Evolutionary conservation across 2,113 vertebrate species (phyloP), one percentile per base, ranked within the genome.

Genomic region (Daphoenositta chrysoptera): DNA sequence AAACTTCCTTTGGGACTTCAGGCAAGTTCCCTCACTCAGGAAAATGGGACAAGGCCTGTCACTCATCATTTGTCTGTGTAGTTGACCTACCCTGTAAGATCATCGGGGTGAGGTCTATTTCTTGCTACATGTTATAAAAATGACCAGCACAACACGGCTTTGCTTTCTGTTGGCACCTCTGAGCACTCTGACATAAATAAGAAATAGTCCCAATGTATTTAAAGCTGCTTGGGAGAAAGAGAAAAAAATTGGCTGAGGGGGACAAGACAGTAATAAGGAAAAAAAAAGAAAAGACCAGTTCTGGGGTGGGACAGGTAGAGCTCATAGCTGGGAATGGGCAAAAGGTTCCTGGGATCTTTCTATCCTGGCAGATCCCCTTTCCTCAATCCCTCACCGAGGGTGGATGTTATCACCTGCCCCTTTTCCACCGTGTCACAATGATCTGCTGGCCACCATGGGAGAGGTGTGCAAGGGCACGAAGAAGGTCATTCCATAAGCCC

Each of bases 241-340:
- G 1, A 11, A 42, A 71, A 71, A 45, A 39, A 26, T 0, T 48
- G 6, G 54, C 19, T 56, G 9, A 50, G 3, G 0, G 11, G 31
- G 28, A 56, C 13, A 13, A 61, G 33, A 61, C 4, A 27, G 7
- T 15, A 61, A 60, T 17, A 30, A 50, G 15, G 10, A 8, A 66
- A 37, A 71, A 77, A 9, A 15, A 64, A 39, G 6, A 57, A 69
- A 69, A 69, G 9, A 48, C 2, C 9, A 6, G 6, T 40, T 75
- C 28, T 61, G 54, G 22, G 9, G 17, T 13, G 8, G 7, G 28
- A 37, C 12, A 54, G 40, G 37, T n/a, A 23, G 40, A 56, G 9
- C 6, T 80, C 33, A 5, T 13, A 54, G n/a, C 22, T 80, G 28
- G 22, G 28, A 79, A 60, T 3, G 24, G 30, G 75, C 57, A 76